Conservation (phyloP, 1,140 invertebrate genomes). For the Dendroctonus ponderosae region DNA sequence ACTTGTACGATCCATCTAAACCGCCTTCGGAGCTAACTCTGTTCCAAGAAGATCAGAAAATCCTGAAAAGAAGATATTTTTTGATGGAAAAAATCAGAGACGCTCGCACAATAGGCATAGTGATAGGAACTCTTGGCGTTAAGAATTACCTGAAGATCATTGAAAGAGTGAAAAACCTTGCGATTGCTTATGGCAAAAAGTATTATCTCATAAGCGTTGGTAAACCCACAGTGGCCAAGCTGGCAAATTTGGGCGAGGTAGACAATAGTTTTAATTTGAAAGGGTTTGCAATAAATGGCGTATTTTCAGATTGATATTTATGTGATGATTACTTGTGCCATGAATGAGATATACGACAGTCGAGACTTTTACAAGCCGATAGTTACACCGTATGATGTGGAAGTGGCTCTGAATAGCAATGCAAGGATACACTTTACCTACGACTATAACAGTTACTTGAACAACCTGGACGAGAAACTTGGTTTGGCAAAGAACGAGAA, state of each 20-base stretch:
- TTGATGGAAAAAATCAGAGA: slow-evolving; percentile 88
- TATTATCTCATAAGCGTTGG: slow-evolving; percentile 90
- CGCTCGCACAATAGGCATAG: slow-evolving; percentile 80
- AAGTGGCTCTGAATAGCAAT: slow-evolving; percentile 76
- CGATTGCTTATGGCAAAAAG: slow-evolving; percentile 76
- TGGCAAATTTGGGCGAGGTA: slow-evolving; percentile 90
- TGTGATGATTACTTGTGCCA: slow-evolving; percentile 86
- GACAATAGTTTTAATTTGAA: slow-evolving; percentile 22
- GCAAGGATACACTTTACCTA: slow-evolving; percentile 47
- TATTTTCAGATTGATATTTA: slow-evolving; percentile 80
- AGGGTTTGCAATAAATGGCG: slow-evolving; percentile 3
- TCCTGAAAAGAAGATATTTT: slow-evolving; percentile 77
- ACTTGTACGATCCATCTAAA: slow-evolving; percentile 52
- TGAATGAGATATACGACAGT: slow-evolving; percentile 79
- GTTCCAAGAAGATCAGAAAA: slow-evolving; percentile 54
- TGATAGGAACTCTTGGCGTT: slow-evolving; percentile 84
- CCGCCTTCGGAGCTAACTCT: slow-evolving; percentile 45
- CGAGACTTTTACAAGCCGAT: slow-evolving; percentile 88
- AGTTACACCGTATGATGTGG: slow-evolving; percentile 89
- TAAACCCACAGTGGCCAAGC: slow-evolving; percentile 86
- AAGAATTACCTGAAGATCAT: slow-evolving; percentile 78
- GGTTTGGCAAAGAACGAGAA: slow-evolving; percentile 33
- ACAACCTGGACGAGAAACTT: slow-evolving; percentile 44
- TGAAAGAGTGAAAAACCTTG: slow-evolving; percentile 68
- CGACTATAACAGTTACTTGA: slow-evolving; percentile 53